A percentile compares a stretch with the other conserved stretches of the same genome.
These are phyloP conservation scores for Channallabes apus DNA, from an alignment of 2,797 vertebrate genomes.

Conservation along the genomic window DNA sequence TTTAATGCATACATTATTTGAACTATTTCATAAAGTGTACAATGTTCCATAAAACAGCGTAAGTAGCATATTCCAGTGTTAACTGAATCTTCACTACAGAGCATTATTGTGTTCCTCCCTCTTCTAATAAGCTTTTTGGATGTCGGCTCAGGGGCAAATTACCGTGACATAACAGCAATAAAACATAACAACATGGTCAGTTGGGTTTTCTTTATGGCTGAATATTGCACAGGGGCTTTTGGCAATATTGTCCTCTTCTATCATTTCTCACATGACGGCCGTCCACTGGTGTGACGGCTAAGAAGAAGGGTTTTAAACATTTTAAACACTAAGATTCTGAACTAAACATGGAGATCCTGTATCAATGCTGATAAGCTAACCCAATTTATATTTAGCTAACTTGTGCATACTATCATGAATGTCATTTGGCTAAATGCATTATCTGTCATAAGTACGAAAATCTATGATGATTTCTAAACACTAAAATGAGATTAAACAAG, in stretches of 20 bases:
- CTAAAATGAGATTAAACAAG: neutral
- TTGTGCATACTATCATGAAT: neutral
- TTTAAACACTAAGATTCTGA: neutral
- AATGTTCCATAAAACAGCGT: neutral
- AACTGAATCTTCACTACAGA: slow-evolving; percentile 21
- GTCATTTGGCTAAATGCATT: neutral
- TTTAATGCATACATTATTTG: neutral
- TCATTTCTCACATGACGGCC: slow-evolving; percentile 34
- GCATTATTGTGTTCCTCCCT: slow-evolving; percentile 40
- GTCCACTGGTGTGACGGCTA: neutral
- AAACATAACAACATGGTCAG: slow-evolving; percentile 42
- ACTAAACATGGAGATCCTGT: neutral
- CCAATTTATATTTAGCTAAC: neutral
- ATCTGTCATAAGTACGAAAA: neutral
- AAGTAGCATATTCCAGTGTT: neutral
- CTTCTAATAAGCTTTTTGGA: slow-evolving; percentile 45
- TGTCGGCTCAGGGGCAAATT: slow-evolving; percentile 45
- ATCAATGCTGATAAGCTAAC: neutral
- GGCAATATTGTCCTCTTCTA: slow-evolving; percentile 48
- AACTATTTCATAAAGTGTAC: too few relatives aligned
- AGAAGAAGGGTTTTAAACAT: neutral
- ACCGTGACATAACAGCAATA: slow-evolving; percentile 48
- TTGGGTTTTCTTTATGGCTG: slow-evolving; percentile 36
- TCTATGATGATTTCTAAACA: neutral
- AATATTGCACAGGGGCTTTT: slow-evolving; percentile 30